A percentile compares a stretch with the other conserved stretches of the same genome.
Evolutionary conservation across 2,888 invertebrate genomes (phyloP).

Genomic region (Melinaea menophilus): DNA sequence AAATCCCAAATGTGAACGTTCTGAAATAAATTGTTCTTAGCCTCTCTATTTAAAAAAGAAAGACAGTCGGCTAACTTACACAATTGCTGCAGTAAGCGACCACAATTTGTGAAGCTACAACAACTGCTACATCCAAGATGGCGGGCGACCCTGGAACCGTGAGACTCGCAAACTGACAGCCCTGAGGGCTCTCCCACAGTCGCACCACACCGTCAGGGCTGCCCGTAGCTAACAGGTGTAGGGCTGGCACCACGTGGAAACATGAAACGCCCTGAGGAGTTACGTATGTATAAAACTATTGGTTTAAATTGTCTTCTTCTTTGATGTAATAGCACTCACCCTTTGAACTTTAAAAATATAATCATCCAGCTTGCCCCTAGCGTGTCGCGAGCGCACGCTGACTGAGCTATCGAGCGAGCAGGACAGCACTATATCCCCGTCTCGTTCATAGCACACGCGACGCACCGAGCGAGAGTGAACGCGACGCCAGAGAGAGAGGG

Average conservation of each 20-base stretch:
- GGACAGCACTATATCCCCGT: conserved; percentile 69
- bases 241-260: conserved; percentile 68
- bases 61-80: conserved; percentile 53
- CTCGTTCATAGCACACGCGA: conserved; percentile 63
- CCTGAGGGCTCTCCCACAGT: conserved; percentile 74
- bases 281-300: neutral
- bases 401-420: conserved; percentile 76
- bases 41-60: neutral
- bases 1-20: conserved; percentile 79
- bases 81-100: conserved; percentile 76
- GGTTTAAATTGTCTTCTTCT: neutral
- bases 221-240: conserved; percentile 76
- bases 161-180: conserved; percentile 46
- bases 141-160: conserved; percentile 37
- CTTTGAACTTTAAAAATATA: conserved; percentile 75
- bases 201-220: conserved; percentile 74
- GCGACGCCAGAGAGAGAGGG: conserved; percentile 57
- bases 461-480: conserved; percentile 72
- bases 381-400: conserved; percentile 70
- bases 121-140: conserved; percentile 74
- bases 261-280: conserved; percentile 75
- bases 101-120: conserved; percentile 67
- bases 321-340: conserved; percentile 44
- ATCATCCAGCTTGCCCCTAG: conserved; percentile 69
- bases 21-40: conserved; percentile 48